Percentiles rank a stretch among this genome's conserved stretches.
Conservation (phyloP, 2,113 vertebrate genomes). For the Lepidothrix coronata region DNA sequence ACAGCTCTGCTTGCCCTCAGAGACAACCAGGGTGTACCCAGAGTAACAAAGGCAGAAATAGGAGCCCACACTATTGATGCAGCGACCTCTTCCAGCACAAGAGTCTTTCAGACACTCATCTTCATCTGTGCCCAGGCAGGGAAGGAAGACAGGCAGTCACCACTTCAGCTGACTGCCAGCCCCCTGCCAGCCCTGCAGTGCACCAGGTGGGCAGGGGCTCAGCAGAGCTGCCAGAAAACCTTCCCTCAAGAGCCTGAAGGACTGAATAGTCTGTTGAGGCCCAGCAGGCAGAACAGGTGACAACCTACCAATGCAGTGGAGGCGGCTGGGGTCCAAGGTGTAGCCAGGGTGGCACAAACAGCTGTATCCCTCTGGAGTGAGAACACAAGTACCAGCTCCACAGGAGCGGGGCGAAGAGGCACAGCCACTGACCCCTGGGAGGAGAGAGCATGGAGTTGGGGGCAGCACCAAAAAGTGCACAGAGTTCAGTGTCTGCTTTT, state of each 20-base stretch:
- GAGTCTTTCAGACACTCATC: conserved; percentile 86
- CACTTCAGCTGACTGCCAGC: not conserved
- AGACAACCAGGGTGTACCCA: conserved; percentile 81
- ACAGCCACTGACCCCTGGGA: conserved; percentile 50
- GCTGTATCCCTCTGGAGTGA: conserved; percentile 78
- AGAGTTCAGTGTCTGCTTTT: not conserved
- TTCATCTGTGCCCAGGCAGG: conserved; percentile 74
- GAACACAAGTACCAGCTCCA: conserved; percentile 83
- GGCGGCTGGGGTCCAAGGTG: conserved; percentile 71
- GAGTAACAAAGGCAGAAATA: conserved; percentile 87
- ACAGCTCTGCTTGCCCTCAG: conserved; percentile 81
- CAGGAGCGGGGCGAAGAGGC: conserved; percentile 80
- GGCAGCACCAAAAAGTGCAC: not conserved
- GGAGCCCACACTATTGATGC: conserved; percentile 86
- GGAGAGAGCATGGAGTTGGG: not conserved
- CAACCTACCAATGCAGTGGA: conserved; percentile 81
- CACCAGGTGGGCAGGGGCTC: not conserved
- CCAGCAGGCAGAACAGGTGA: not conserved
- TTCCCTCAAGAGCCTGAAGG: not conserved
- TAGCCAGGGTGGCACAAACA: conserved; percentile 88
- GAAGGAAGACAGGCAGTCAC: not conserved
- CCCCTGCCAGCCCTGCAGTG: not conserved
- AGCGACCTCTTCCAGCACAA: conserved; percentile 84
- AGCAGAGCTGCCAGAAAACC: not conserved
- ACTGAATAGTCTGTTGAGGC: rapidly evolving